Evolutionary conservation across 2,888 invertebrate species (phyloP), one percentile per base, ranked within the genome.

Genomic region (Nomada fucata): DNA sequence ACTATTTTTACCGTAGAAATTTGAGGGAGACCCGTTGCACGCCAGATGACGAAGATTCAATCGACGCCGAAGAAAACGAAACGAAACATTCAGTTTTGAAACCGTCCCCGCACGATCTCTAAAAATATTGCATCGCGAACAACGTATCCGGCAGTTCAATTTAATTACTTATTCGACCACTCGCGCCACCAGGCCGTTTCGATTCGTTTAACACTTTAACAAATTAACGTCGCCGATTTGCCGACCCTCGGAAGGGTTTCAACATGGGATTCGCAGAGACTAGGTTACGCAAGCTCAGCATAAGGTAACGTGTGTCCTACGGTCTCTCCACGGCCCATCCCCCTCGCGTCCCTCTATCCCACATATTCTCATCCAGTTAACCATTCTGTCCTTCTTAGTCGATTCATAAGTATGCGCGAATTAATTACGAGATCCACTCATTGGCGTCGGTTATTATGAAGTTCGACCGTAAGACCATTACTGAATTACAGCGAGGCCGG

Each of bases 361-460:
- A 2, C 47, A 5, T 15, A 29, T 47, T 2, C 57, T 26, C 3
- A 29, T 20, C 47, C 61, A 9, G n/a, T 50, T 57, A 15, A 60
- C 10, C 72, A 11, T 23, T 0, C 55, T 18, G 20, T 13, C 60
- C 57, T 69, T 70, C 80, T 68, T 63, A 73, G 75, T 67, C 83
- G 72, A 76, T 79, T 79, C 79, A 78, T 65, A 73, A 76, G 77
- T 67, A 75, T 76, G 72, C 83, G 72, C 70, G 79, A 86, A 86
- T 88, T 88, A 88, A 88, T 88, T 86, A 88, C 82, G 64, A 73
- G 77, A 71, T 69, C 79, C 69, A 81, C 88, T 85, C 87, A 85
- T 86, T 88, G 84, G 83, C 85, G 86, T 82, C 85, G 71, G 82
- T 88, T 88, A 85, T 88, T 86, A 88, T 79, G 85, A 86, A 88